Base-by-base conservation (phyloP, 1,140 invertebrate genomes). In the Bombyx mandarina region DNA sequence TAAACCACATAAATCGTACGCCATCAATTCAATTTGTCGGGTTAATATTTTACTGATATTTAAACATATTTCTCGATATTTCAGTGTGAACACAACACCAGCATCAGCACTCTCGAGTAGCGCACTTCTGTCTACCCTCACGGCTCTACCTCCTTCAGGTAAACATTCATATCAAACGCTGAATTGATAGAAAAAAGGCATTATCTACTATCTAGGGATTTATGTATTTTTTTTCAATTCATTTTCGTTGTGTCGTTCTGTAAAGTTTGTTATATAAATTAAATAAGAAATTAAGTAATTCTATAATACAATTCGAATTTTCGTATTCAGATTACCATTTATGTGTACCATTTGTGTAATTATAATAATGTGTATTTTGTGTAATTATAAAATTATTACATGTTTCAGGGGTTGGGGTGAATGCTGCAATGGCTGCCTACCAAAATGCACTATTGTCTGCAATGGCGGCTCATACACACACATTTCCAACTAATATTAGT, bases 341-440 rank as follows among this genome's bases (percentile, higher is more conserved):
- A 35, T 35, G 12, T 18, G 12, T 18, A 18, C 12, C 12, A 18
- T 18, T 35, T 35, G 26, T 35, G 26, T 35, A 35, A 35, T 35
- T 5, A 35, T 35, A 35, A 5, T 18, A 18, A 18, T 18, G 12
- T 18, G 12, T 18, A 18, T 18, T 18, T 35, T 35, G 26, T 35
- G 26, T 35, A 35, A 35, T 35, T 5, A 35, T 35, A 35, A 5
- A 35, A 35, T 35, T 3, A 35, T 35, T 35, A 35, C 2, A 35
- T 3, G 2, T 63, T 65, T 8, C 60, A 83, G 80, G 82, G 45
- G 79, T 80, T 7, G 82, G 82, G 7, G 82, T 86, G 55, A 86
- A 86, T 54, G 83, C 83, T 6, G 88, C 86, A 3, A 86, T 88
- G 81, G 85, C 86, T 6, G 88, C 88, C n/a, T 89, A 89, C 63